phyloP scores from a whole-genome alignment of 2,113 vertebrate species.

The Galemys pyrenaicus region DNA sequence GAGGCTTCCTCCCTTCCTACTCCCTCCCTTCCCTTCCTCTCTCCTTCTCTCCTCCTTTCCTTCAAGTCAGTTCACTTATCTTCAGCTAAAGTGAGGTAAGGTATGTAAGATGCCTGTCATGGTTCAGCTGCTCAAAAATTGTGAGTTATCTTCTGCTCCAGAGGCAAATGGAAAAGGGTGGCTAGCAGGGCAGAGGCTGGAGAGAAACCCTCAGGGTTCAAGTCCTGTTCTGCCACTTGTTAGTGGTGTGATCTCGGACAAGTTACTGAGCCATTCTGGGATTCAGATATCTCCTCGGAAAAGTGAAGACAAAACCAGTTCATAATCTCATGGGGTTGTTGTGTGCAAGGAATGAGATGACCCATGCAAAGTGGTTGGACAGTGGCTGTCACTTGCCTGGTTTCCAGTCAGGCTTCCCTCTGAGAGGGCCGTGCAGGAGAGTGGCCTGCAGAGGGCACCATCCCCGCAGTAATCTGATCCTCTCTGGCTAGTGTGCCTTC shows the following conservation, averaged over 20 bases:
- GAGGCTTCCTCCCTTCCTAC: neutral
- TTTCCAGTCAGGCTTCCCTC: neutral
- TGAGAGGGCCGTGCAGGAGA: rapidly evolving
- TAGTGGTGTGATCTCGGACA: neutral
- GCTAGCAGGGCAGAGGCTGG: too few species aligned
- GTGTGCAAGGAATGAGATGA: neutral
- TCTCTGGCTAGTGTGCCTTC: rapidly evolving
- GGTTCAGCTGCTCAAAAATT: neutral
- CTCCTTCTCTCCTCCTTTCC: neutral
- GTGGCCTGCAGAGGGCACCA: constrained; percentile 78
- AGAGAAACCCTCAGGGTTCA: neutral
- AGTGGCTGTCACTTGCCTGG: neutral
- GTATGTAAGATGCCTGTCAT: neutral
- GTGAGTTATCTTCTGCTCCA: neutral
- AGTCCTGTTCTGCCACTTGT: neutral
- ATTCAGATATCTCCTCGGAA: neutral
- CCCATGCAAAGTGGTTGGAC: neutral
- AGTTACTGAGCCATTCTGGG: neutral
- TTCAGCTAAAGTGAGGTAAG: neutral
- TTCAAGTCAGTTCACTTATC: neutral
- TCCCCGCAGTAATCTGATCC: neutral
- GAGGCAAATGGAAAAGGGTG: neutral
- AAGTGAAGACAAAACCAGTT: neutral
- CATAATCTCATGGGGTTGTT: neutral
- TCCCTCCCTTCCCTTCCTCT: too few species aligned